A percentile compares a stretch with the other conserved stretches of the same genome.
phyloP scores from a whole-genome alignment of 2,888 invertebrate genomes.

The Ptychoptera albimana region DNA sequence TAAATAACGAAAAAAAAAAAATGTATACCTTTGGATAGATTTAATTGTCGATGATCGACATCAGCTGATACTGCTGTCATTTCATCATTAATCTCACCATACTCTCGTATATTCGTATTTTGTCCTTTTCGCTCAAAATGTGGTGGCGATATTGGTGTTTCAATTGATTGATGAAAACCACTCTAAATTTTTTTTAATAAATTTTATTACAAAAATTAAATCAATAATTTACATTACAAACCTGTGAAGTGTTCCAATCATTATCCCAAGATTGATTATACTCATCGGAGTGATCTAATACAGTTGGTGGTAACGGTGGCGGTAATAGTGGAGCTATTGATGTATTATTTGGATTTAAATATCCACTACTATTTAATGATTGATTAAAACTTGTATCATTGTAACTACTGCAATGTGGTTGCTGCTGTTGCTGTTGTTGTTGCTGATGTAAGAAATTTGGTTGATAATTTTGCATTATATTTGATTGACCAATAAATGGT shows the following conservation, averaged over 20 bases:
- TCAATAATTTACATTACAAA: background rate
- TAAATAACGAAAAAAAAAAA: background rate
- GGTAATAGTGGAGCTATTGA: slow-evolving; percentile 18
- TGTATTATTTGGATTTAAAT: background rate
- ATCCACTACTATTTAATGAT: background rate
- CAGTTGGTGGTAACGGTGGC: slow-evolving; percentile 25
- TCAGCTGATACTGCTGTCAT: slow-evolving; percentile 24
- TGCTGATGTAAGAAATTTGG: background rate
- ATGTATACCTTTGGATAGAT: slow-evolving; percentile 15
- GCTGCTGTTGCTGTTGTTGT: background rate
- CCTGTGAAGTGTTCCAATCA: slow-evolving; percentile 23
- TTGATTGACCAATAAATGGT: background rate
- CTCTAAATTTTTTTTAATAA: slow-evolving; percentile 17
- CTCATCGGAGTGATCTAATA: slow-evolving; percentile 21
- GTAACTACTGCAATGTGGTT: background rate
- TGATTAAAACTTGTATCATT: background rate
- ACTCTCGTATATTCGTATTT: slow-evolving; percentile 38
- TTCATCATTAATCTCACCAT: slow-evolving; percentile 39
- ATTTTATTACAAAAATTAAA: slow-evolving; percentile 15
- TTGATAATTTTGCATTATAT: background rate
- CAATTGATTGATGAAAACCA: slow-evolving; percentile 25
- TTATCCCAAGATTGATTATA: slow-evolving; percentile 31
- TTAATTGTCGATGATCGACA: slow-evolving; percentile 44
- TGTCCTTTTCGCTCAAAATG: slow-evolving; percentile 44
- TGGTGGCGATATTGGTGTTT: slow-evolving; percentile 51